A percentile compares a stretch with the other conserved stretches of the same genome.
phyloP scores from a whole-genome alignment of 2,888 invertebrate species.

The Aspidiotus destructor region DNA sequence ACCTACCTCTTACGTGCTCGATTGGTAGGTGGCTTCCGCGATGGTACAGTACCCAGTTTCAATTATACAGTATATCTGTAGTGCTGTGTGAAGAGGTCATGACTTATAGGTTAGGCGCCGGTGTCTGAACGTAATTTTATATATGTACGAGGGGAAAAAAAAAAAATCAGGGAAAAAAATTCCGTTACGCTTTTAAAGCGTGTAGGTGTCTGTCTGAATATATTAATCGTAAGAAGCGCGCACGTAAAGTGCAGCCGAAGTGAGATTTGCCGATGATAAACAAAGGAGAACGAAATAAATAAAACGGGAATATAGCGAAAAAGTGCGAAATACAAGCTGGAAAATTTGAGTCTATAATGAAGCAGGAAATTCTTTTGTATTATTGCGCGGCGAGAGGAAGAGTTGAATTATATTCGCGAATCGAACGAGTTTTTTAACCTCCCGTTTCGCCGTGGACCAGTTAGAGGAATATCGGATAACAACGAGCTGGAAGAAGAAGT shows the following conservation, averaged over 20 bases:
- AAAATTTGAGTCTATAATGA: no score
- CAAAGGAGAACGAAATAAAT: background rate
- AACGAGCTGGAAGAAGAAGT: no score
- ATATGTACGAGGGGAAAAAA: background rate
- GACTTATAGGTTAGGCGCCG: slow-evolving; percentile 10
- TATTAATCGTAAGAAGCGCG: background rate
- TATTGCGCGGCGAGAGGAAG: no score
- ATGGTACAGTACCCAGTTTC: slow-evolving; percentile 1
- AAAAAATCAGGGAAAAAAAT: slow-evolving; percentile 5
- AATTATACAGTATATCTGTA: slow-evolving; percentile 1
- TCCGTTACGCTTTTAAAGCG: background rate
- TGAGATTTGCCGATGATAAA: background rate
- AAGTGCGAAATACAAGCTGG: no score
- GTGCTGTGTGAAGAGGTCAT: background rate
- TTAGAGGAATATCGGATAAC: background rate
- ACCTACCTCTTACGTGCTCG: background rate
- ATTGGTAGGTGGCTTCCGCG: slow-evolving; percentile 11
- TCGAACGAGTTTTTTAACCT: background rate
- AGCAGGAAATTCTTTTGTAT: no score
- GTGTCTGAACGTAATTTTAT: slow-evolving; percentile 14
- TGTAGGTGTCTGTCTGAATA: slow-evolving; percentile 7
- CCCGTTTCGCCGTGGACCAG: background rate
- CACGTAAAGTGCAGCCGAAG: background rate
- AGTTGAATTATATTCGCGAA: background rate
- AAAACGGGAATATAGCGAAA: background rate